Evolutionary conservation across 2,797 vertebrate genomes (phyloP), one percentile per base, ranked within the genome.

Genomic region (Masticophis lateralis): DNA sequence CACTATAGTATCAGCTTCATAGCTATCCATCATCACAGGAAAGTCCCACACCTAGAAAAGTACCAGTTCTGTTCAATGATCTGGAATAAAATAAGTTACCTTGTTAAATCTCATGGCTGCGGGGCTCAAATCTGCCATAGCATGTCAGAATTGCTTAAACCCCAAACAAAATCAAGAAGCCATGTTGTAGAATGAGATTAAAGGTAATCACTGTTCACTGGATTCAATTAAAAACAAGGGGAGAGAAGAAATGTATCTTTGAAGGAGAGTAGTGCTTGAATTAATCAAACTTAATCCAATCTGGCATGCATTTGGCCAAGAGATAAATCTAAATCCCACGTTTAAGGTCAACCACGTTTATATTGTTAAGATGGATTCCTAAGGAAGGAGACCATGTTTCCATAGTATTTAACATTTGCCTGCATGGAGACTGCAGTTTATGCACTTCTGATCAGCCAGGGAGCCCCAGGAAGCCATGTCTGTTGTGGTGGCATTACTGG

Each of bases 291-390:
- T 79, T 94, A 90, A 69, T 94, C 69, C 16, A 43, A 88, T 56
- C 59, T 95, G 92, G 91, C 94, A 93, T 43, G 13, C 47, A 37
- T 74, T 92, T 9, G 27, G 66, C 90, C 88, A 95, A 95, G 87
- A 96, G 87, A 87, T 69, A 91, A 87, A 95, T 95, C 91, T 93
- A 88, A 88, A 95, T 60, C 92, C 94, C 47, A 51, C 3, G 0
- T 94, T 86, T 93, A 95, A 95, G 96, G 94, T 89, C 95, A 92
- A 6, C 8, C 47, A 93, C 93, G 91, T 90, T 89, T 92, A 61
- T 90, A 0, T 0, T 69, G 60, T 89, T 28, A 32, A 12, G 51
- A 89, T 47, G 60, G 59, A 61, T 51, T 88, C 25, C 20, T 25
- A n/a, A 18, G 14, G 14, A 90, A 91, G 55, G 18, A 47, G 88